Evolutionary conservation across 2,113 vertebrate species (phyloP), one percentile per base, ranked within the genome.

Genomic region (Ictidomys tridecemlineatus): DNA sequence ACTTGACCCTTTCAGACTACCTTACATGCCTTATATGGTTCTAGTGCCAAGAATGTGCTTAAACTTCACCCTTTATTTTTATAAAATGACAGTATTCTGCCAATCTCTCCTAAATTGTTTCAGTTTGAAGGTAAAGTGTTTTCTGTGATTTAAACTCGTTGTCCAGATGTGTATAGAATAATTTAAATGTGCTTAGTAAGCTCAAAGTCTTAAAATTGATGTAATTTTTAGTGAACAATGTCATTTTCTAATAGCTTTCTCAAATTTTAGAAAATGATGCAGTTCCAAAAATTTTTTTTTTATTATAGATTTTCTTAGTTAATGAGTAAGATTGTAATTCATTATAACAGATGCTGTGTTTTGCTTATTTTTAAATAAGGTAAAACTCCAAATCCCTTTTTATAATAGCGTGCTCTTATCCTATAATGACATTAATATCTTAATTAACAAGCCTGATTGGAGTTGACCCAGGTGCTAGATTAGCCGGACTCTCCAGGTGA

Each of bases 61-160:
- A 96, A 96, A 95, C 69, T 87, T 95, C 96, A 77, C 76, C 88
- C 78, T 97, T 97, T 97, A 67, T 97, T 96, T 97, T 95, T 93
- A 85, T 97, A 94, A 98, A 97, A 97, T 97, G 53, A 92, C 95
- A 97, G 94, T 97, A 97, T 94, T 93, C 93, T 96, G 82, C 94
- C 93, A 97, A 14, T 95, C 30, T 94, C 89, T 96, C 83, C 89
- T 96, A 96, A 96, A 89, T 91, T 97, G 79, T 97, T 91, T 97
- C 39, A n/a, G 18, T 96, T 93, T 97, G 42, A 97, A 97, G 97
- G 94, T 97, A 97, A 45, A 97, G 94, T 97, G 78, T 58, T 95
- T 16, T 94, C 76, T 96, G 56, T 94, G 70, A 82, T 73, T 95
- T 96, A 77, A 85, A 96, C 90, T 97, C 96, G 92, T 94, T 91